These are phyloP conservation scores for Drosophila conformis DNA, from an alignment of 2,888 invertebrate genomes.

Conservation along the genomic window DNA sequence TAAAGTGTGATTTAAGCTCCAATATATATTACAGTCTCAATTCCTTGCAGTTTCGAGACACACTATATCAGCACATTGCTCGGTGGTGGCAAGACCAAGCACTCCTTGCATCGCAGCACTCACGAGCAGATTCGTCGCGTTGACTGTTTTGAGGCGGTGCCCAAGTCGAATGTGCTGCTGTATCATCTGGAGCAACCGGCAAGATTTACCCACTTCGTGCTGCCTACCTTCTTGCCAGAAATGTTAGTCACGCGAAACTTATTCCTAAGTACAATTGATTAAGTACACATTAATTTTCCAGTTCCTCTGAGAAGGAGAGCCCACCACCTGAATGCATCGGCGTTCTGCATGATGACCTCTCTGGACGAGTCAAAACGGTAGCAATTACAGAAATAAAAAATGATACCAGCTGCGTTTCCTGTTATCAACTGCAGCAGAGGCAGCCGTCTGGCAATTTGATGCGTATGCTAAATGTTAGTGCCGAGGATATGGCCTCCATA, in stretches of 20 bases:
- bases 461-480: constrained; percentile 66
- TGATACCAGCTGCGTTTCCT: constrained; percentile 66
- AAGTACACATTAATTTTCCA: not conserved
- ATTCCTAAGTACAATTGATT: no score
- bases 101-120: constrained; percentile 87
- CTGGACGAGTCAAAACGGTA: constrained; percentile 86
- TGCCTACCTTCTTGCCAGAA: constrained; percentile 87
- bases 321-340: constrained; percentile 87
- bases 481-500: constrained; percentile 74
- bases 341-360: constrained; percentile 86
- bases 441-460: constrained; percentile 63
- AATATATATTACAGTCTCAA: not conserved
- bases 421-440: constrained; percentile 79
- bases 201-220: constrained; percentile 88
- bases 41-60: constrained; percentile 85
- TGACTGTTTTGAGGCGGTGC: constrained; percentile 87
- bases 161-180: constrained; percentile 87
- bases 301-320: constrained; percentile 34
- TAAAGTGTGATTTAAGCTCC: constrained; percentile 18
- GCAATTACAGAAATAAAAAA: constrained; percentile 81
- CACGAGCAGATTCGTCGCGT: constrained; percentile 90
- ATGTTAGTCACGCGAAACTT: constrained; percentile 83
- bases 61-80: constrained; percentile 88
- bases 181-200: constrained; percentile 88
- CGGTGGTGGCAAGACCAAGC: constrained; percentile 88